Evolutionary conservation across 2,888 invertebrate species (phyloP), one percentile per base, ranked within the genome.

Genomic region (Formica aserva): DNA sequence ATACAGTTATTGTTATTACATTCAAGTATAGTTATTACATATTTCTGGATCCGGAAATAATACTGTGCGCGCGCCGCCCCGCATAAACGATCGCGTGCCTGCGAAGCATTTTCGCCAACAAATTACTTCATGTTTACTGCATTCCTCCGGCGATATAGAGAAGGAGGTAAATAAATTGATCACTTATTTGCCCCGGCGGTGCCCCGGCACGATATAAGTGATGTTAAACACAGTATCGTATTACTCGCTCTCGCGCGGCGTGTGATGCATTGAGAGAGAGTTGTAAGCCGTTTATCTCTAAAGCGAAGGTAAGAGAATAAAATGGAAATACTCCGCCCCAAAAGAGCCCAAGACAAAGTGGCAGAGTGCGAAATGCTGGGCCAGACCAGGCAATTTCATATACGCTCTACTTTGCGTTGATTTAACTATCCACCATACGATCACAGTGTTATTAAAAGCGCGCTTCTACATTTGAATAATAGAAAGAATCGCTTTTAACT

Each of bases 161-260:
- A 71, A 60, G 71, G 78, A 80, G 72, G 78, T 80, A 80, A 80
- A 80, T 80, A 80, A 80, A 80, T 80, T 80, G 78, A 80, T 80
- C 78, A 80, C 71, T 80, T 80, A 80, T 80, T 80, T 80, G 78
- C 72, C 71, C 72, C 71, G 78, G 78, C 45, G 71, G 71, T 78
- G 60, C 71, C 60, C 45, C 55, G 26, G 57, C 71, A 45, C 78
- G 60, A 80, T 80, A 80, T 80, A 80, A 80, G 71, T 60, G 78
- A 80, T 80, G 78, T 80, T 80, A 80, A 80, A 80, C 78, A 80
- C 60, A 71, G 71, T 71, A 80, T 71, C 78, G 78, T 80, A 80
- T 80, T 80, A 80, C 77, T n/a, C 67, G 67, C 60, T 80, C 72
- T 38, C 55, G 52, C 41, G 57, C 78, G 41, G 71, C 18, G 60